Evolutionary conservation across 2,113 vertebrate genomes (phyloP), one percentile per base, ranked within the genome.

Genomic region (Tachysurus fulvidraco): DNA sequence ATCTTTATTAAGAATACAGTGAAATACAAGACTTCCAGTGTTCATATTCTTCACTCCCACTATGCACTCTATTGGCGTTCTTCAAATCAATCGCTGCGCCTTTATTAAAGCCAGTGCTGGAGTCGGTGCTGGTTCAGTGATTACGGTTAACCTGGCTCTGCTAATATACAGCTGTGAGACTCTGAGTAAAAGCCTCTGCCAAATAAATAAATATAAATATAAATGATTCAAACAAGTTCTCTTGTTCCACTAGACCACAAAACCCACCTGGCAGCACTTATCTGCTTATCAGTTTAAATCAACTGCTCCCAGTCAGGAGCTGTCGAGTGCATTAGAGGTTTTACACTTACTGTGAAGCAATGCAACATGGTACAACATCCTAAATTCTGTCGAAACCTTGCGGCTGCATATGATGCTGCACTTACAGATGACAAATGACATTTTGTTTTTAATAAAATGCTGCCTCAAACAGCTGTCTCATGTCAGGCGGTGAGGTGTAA

Each of bases 111-210:
- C 3, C 50, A 28, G 46, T 17, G n/a, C 25, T 54, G 7, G 55
- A 78, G 50, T 6, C 6, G 5, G 8, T 28, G n/a, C 14, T 79
- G 54, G n/a, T 57, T 79, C 50, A 30, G 52, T 79, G 52, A 17
- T 78, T 30, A 79, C 3, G 9, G 77, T 79, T 79, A 21, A 79
- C n/a, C 74, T 77, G 44, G 21, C 44, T n/a, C 44, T 76, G 74
- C 50, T 11, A 52, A 10, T 21, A 44, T 73, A n/a, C 28, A 28
- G 30, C 36, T 36, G 36, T 36, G 36, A 36, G 36, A 30, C 28
- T 30, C 19, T 55, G 52, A 16, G 57, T 30, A 36, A 57, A 57
- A 57, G 9, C 36, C 46, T 76, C 10, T 65, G n/a, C n/a, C 50
- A 54, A 50, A 57, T 30, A 30, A 57, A 17, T 79, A 30, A 28